Base-by-base conservation (phyloP, 2,797 vertebrate species). In the Toxotes lorentzi region DNA sequence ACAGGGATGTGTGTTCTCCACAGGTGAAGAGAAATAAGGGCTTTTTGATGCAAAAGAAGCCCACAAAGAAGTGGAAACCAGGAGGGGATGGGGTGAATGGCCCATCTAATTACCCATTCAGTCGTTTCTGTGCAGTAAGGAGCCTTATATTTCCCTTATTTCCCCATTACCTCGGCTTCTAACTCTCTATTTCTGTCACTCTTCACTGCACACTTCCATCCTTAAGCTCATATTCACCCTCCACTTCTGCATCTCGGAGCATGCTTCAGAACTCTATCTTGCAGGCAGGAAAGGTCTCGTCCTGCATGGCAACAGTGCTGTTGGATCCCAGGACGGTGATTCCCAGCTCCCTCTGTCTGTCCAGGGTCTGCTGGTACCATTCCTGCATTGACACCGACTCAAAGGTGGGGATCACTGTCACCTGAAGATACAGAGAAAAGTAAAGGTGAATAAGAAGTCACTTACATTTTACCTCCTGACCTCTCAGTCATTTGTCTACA, bases 291-390 rank as follows among this genome's bases (percentile, higher is more conserved):
- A 99, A 99, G 76, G 97, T 97, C 89, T 99, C 98, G 0, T 97
- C 98, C 93, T 99, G 97, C 97, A 99, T 99, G 85, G 97, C 97
- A 30, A 99, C 98, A 0, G 97, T 98, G 94, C 97, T 99, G 95
- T 97, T 97, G 81, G 96, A 98, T 27, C 93, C 93, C 73, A 94
- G 86, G 32, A 94, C 92, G 0, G 88, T 91, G 84, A 94, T 89
- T 70, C 75, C 86, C 53, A 92, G 88, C 84, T 93, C 92, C 85
- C 63, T 87, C 91, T 97, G 97, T 63, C 86, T 91, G 6, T 95
- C 94, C 19, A 96, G 95, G 0, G 97, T 99, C 92, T 98, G 96
- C 89, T 97, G 95, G 76, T 98, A 99, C 98, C 98, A 99, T 72
- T 95, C 96, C 23, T 97, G 97, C 97, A 99, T 98, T 5, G 90